Conservation (phyloP, 1,140 invertebrate genomes). For the Brachionus sp. region DNA sequence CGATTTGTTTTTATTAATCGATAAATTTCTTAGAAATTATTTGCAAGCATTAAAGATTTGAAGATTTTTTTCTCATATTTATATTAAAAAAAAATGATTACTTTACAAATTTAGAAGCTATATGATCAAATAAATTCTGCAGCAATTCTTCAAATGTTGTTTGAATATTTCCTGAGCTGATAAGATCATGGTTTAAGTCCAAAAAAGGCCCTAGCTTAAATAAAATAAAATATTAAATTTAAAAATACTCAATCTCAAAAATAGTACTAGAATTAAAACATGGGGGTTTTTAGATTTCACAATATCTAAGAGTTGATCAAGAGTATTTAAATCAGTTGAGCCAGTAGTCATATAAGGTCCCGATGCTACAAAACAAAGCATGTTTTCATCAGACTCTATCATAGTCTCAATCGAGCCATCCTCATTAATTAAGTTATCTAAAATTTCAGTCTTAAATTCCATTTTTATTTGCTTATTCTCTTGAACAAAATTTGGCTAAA, state of each 20-base stretch:
- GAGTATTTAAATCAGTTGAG: not conserved
- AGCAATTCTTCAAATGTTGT: not conserved
- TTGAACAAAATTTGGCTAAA: constrained; percentile 4
- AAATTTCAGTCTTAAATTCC: constrained; percentile 1
- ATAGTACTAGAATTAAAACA: constrained; percentile 27
- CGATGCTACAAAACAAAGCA: constrained; percentile 18
- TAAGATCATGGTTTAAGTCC: constrained; percentile 35
- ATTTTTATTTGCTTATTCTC: constrained; percentile 10
- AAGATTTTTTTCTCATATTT: not conserved
- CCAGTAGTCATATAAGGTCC: constrained; percentile 27
- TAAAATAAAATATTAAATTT: not conserved
- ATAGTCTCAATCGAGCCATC: not conserved
- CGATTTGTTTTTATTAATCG: no score
- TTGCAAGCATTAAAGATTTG: no score
- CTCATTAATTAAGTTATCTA: not conserved
- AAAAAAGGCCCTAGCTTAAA: constrained; percentile 41
- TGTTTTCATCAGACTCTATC: not conserved
- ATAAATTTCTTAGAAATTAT: no score
- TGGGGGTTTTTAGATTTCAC: not conserved
- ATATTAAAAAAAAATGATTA: not conserved
- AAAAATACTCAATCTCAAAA: not conserved
- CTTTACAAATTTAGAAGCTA: constrained; percentile 14
- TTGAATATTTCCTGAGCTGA: constrained; percentile 6
- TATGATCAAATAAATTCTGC: not conserved
- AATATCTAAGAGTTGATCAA: not conserved